Percentiles rank a stretch among this genome's conserved stretches.
Conservation (phyloP, 2,797 vertebrate species). For the Aselliscus stoliczkanus region DNA sequence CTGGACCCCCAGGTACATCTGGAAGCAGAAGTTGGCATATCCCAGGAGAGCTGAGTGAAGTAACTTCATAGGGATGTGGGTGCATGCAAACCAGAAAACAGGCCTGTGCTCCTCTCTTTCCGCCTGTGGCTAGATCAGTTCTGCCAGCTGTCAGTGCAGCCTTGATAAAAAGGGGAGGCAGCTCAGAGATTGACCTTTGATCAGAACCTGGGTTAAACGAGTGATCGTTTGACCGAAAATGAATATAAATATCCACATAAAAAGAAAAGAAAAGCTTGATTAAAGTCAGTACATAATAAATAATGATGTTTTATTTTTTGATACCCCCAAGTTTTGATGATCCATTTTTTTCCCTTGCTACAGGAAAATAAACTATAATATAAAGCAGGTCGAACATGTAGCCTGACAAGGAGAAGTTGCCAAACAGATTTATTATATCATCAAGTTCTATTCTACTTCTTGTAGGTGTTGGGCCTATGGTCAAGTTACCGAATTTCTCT, state of each 20-base stretch:
- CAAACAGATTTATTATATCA: neutral
- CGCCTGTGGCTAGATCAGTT: neutral
- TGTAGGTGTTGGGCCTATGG: neutral
- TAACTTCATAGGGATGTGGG: neutral
- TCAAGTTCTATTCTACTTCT: neutral
- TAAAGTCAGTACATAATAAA: neutral
- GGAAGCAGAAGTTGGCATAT: too few relatives aligned
- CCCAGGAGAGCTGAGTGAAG: neutral
- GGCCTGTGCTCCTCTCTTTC: neutral
- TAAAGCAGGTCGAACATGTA: neutral
- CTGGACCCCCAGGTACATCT: neutral
- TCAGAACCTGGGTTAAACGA: neutral
- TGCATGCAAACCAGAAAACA: neutral
- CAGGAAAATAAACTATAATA: neutral
- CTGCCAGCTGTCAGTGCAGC: neutral
- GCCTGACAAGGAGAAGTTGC: neutral
- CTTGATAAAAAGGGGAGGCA: neutral
- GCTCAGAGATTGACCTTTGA: neutral
- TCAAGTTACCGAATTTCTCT: neutral
- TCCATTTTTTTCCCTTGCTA: neutral
- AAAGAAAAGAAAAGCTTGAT: neutral
- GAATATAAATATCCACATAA: neutral
- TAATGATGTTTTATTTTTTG: neutral
- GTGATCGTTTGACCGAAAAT: neutral
- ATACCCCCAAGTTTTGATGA: neutral